Conservation (phyloP, 2,888 invertebrate species). For the Caenorhabditis uteleia region DNA sequence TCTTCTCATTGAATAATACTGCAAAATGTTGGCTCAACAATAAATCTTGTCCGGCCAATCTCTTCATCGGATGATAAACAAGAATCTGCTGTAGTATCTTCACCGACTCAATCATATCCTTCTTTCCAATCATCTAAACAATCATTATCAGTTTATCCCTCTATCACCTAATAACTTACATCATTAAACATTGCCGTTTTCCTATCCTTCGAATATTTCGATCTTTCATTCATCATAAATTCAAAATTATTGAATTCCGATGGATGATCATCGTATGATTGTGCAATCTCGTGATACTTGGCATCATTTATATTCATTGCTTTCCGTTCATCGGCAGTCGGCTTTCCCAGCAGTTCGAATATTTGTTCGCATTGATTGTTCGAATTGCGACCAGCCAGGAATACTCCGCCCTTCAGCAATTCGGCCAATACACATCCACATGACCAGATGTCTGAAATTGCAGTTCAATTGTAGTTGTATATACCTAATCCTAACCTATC, state of each 20-base stretch:
- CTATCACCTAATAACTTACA: no score
- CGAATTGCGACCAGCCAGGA: constrained; percentile 44
- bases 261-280: no score
- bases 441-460: constrained; percentile 52
- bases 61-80: constrained; percentile 39
- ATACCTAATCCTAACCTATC: constrained; percentile 77
- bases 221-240: no score
- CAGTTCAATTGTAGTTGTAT: not conserved
- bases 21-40: no score
- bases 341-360: constrained; percentile 37
- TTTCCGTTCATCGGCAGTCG: constrained; percentile 23
- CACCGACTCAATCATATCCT: constrained; percentile 25
- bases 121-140: constrained; percentile 18
- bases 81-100: constrained; percentile 35
- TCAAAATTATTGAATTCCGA: no score
- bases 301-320: constrained; percentile 8
- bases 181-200: no score
- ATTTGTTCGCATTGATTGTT: constrained; percentile 42
- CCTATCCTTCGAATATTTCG: no score
- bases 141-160: no score
- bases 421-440: constrained; percentile 55
- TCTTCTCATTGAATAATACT: constrained; percentile 19
- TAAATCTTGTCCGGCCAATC: constrained; percentile 39
- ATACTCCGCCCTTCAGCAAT: constrained; percentile 40
- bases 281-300: constrained; percentile 18